Conservation (phyloP, 2,888 invertebrate genomes). For the Carpatolechia fugitivella region DNA sequence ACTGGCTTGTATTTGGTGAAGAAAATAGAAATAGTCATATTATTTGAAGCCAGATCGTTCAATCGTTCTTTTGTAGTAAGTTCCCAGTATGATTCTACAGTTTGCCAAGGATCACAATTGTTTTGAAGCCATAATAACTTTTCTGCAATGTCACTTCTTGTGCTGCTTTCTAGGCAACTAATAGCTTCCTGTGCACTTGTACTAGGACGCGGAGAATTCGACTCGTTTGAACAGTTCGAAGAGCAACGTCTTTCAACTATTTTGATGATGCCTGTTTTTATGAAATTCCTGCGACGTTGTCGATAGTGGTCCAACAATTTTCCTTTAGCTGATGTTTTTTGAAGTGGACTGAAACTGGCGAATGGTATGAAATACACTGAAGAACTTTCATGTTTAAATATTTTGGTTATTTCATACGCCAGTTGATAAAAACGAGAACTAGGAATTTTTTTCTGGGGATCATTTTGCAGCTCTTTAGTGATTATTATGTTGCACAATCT, state of each 20-base stretch:
- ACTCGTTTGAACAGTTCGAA: background rate
- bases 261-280: slow-evolving; percentile 19
- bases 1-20: slow-evolving; percentile 9
- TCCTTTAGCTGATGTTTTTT: slow-evolving; percentile 19
- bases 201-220: slow-evolving; percentile 2
- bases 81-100: slow-evolving; percentile 14
- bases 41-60: background rate
- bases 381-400: slow-evolving; percentile 17
- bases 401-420: slow-evolving; percentile 15
- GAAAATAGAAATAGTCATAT: slow-evolving; percentile 5
- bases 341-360: slow-evolving; percentile 13
- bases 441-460: slow-evolving; percentile 6
- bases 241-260: slow-evolving; percentile 1
- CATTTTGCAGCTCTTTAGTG: slow-evolving; percentile 1
- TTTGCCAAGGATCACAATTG: slow-evolving; percentile 14
- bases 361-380: slow-evolving; percentile 19
- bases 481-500: slow-evolving; percentile 5
- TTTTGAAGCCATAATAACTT: slow-evolving; percentile 17
- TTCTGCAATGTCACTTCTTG: slow-evolving; percentile 7
- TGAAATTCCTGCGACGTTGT: slow-evolving; percentile 11
- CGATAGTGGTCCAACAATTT: slow-evolving; percentile 13
- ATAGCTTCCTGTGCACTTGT: slow-evolving; percentile 10
- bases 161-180: background rate
- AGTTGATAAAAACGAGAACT: slow-evolving; percentile 3
- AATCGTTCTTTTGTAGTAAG: slow-evolving; percentile 13